phyloP scores from a whole-genome alignment of 2,888 invertebrate genomes.

The Cancer borealis region DNA sequence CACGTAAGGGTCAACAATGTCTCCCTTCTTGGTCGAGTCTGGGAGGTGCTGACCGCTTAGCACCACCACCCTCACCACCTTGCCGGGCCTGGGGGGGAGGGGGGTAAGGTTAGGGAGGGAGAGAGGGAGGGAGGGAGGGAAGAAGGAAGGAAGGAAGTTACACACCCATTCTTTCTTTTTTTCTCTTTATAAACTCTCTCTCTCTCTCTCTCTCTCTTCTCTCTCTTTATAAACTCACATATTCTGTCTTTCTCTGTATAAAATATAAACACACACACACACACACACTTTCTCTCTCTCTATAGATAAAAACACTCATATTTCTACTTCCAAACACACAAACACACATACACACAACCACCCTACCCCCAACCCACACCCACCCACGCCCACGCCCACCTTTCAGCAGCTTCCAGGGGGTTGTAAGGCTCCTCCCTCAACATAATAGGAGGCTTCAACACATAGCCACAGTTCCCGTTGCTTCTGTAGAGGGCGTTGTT shows the following conservation, averaged over 20 bases:
- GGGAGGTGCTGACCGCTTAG: slow-evolving; percentile 83
- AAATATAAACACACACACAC: no score
- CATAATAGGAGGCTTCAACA: slow-evolving; percentile 83
- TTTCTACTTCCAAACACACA: not conserved
- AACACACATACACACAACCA: not conserved
- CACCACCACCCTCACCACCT: slow-evolving; percentile 79
- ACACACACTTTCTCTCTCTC: no score
- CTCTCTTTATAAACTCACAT: no score
- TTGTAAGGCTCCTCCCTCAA: slow-evolving; percentile 77
- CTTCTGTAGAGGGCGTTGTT: slow-evolving; percentile 82
- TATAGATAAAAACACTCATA: not conserved
- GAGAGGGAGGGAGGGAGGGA: not conserved
- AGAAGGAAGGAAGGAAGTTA: no score
- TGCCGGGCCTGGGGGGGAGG: slow-evolving; percentile 66
- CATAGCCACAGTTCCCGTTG: slow-evolving; percentile 84
- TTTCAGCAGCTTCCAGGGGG: slow-evolving; percentile 73
- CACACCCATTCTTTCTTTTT: no score
- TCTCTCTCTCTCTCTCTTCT: no score
- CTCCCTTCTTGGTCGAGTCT: slow-evolving; percentile 79
- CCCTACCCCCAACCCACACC: no score
- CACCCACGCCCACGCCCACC: slow-evolving; percentile 15
- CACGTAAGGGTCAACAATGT: slow-evolving; percentile 83
- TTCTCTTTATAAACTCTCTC: no score
- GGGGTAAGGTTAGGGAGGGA: not conserved
- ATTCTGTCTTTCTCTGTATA: no score